Evolutionary conservation across 2,113 vertebrate genomes (phyloP).

Genomic region (Equus przewalskii): DNA sequence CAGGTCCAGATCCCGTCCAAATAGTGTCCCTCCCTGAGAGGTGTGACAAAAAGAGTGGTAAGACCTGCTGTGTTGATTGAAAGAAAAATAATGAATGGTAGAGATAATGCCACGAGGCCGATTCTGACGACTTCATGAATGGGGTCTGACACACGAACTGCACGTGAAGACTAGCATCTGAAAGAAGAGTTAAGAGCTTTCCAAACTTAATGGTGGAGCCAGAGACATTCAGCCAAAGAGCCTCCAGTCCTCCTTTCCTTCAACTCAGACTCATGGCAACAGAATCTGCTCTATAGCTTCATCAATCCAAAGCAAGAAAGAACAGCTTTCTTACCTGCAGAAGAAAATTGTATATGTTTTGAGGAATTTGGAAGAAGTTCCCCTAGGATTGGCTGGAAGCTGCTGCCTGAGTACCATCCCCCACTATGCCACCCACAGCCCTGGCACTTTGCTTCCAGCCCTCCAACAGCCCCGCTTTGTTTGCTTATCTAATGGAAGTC

Average conservation of each 20-base stretch:
- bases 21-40: not conserved
- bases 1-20: not conserved
- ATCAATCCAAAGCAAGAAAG: not conserved
- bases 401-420: not conserved
- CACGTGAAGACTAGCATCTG: not conserved
- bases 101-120: not conserved
- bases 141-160: not conserved
- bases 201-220: not conserved
- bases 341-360: not conserved
- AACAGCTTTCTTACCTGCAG: not conserved
- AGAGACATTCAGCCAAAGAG: not conserved
- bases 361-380: not conserved
- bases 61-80: not conserved
- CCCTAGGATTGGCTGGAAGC: not conserved
- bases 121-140: not conserved
- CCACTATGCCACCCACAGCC: not conserved
- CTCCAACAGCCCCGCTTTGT: not conserved
- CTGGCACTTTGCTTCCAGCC: not conserved
- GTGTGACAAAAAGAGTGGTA: not conserved
- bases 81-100: not conserved
- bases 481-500: not conserved
- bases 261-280: too few species aligned
- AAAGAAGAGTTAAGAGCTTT: not conserved
- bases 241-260: not conserved
- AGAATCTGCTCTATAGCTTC: not conserved